These are phyloP conservation scores for Ectropis grisescens DNA, from an alignment of 1,140 invertebrate genomes.

Conservation along the genomic window DNA sequence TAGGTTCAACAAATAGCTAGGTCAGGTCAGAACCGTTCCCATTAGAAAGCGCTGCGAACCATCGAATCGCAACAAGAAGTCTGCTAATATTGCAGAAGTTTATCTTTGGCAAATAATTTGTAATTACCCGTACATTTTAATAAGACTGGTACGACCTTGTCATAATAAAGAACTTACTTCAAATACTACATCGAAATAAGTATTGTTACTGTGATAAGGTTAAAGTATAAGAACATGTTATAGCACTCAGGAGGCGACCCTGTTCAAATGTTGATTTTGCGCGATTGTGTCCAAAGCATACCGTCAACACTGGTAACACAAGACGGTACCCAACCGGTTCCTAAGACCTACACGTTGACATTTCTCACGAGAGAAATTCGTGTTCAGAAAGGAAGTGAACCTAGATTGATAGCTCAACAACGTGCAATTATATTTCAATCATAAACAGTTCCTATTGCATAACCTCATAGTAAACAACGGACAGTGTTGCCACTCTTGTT, in stretches of 20 bases:
- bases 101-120: slow-evolving; percentile 26
- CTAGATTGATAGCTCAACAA: slow-evolving; percentile 22
- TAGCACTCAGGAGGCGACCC: no score
- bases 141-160: no score
- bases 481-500: slow-evolving; percentile 15
- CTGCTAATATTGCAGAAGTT: slow-evolving; percentile 9
- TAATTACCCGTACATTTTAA: slow-evolving; percentile 23
- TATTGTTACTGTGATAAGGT: no score
- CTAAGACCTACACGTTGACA: slow-evolving; percentile 19
- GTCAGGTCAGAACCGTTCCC: no score
- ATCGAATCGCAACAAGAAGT: neutral
- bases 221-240: no score
- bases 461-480: slow-evolving; percentile 19
- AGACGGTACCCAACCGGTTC: slow-evolving; percentile 20
- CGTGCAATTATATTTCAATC: slow-evolving; percentile 22
- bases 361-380: slow-evolving; percentile 31
- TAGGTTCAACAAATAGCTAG: no score
- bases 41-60: no score
- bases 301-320: slow-evolving; percentile 10
- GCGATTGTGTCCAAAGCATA: slow-evolving; percentile 29
- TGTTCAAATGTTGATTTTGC: slow-evolving; percentile 41
- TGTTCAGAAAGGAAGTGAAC: slow-evolving; percentile 25
- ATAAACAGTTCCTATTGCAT: slow-evolving; percentile 22
- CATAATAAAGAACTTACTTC: no score
- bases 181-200: no score